Evolutionary conservation across 2,888 invertebrate species (phyloP).

Genomic region (Coremacera marginata): DNA sequence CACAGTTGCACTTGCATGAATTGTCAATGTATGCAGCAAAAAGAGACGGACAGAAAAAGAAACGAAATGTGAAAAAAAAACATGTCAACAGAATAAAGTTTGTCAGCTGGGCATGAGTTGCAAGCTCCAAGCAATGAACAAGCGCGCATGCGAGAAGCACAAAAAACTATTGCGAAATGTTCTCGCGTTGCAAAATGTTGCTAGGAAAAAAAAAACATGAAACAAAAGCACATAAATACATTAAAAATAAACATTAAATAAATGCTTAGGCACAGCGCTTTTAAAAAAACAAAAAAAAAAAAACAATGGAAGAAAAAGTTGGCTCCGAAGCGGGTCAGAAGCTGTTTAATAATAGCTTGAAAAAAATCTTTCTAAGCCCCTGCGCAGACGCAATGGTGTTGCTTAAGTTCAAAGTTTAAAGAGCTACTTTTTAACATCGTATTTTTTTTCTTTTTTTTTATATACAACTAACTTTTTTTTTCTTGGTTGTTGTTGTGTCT

Average conservation of each 20-base stretch:
- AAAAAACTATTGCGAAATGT: slow-evolving; percentile 39
- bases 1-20: slow-evolving; percentile 20
- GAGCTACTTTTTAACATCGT: neutral
- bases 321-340: slow-evolving; percentile 32
- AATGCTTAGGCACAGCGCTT: neutral
- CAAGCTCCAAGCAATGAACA: neutral
- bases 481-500: neutral
- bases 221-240: slow-evolving; percentile 7
- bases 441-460: slow-evolving; percentile 11
- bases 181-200: slow-evolving; percentile 11
- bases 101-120: neutral
- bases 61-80: neutral
- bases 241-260: neutral
- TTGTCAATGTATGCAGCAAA: neutral
- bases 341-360: neutral
- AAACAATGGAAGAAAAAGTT: slow-evolving; percentile 29
- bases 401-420: slow-evolving; percentile 26
- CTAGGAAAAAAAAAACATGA: neutral
- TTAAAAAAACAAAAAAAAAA: neutral
- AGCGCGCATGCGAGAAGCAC: slow-evolving; percentile 43
- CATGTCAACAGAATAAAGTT: neutral
- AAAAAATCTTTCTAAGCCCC: neutral
- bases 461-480: neutral
- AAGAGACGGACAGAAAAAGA: neutral
- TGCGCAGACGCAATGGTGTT: neutral